phyloP scores from a whole-genome alignment of 1,140 invertebrate species.

The Zaprionus lachaisei region DNA sequence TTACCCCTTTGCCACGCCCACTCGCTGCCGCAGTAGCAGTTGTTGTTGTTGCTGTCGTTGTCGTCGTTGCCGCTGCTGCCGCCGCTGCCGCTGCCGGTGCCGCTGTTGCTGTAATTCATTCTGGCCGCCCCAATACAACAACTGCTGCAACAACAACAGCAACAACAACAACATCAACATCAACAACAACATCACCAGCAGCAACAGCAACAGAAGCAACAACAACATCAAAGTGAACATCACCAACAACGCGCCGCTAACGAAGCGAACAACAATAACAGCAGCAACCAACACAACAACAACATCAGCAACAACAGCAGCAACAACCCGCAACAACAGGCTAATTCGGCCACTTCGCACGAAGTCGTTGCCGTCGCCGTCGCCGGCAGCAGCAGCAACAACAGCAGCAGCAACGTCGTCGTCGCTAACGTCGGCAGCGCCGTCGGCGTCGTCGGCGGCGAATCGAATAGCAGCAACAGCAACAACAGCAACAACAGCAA shows the following conservation, averaged over 20 bases:
- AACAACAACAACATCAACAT: conserved; percentile 45
- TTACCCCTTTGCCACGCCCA: conserved; percentile 15
- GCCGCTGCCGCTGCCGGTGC: conserved; percentile 34
- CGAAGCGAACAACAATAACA: conserved; percentile 49
- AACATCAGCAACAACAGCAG: conserved; percentile 7
- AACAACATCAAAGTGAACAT: neutral
- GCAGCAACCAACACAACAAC: conserved; percentile 34
- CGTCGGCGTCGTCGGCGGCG: conserved; percentile 12
- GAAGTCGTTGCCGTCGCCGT: neutral
- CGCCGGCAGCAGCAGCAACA: conserved; percentile 19
- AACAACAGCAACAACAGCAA: conserved; percentile 46
- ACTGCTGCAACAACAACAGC: conserved; percentile 62
- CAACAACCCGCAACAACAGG: neutral
- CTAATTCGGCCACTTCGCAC: conserved; percentile 7
- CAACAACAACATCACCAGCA: conserved; percentile 47
- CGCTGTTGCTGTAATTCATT: conserved; percentile 79
- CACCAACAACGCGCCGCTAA: conserved; percentile 15
- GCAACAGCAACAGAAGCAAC: conserved; percentile 30
- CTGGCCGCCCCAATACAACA: conserved; percentile 83
- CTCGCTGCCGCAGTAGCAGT: neutral
- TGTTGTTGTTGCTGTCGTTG: conserved; percentile 16
- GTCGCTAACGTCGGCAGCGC: conserved; percentile 6
- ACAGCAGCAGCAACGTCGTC: conserved; percentile 1
- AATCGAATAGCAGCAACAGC: conserved; percentile 40
- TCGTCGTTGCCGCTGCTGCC: conserved; percentile 40